Evolutionary conservation across 2,888 invertebrate genomes (phyloP), one percentile per base, ranked within the genome.

Genomic region (Loripinus fragilis): DNA sequence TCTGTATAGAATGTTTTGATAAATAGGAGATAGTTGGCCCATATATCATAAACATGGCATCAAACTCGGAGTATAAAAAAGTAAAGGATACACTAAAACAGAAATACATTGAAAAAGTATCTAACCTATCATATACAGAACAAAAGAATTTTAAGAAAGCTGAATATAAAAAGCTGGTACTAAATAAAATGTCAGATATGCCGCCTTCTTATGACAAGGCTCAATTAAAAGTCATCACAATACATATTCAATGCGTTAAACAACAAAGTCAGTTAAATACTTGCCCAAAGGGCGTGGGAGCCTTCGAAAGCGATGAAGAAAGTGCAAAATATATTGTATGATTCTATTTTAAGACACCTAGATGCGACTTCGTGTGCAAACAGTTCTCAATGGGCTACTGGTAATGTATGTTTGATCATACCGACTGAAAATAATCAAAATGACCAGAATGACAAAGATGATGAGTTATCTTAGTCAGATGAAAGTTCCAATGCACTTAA

Each of bases 81-180:
- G 48, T 20, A n/a, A 20, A 48, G 17, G 48, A 48, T 5, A n/a
- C 10, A 20, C 3, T 48, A 3, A 48, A 48, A 48, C 20, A 20
- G 5, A n/a, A 48, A 48, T 48, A 20, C 20, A 5, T 48, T 15
- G 17, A 15, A 5, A 15, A 3, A 15, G 48, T 48, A 15, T 5
- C 3, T 5, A n/a, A 48, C 20, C 7, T 48, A 20, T 48, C 48
- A 10, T 20, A 38, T 38, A 5, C 5, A 38, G 38, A 38, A 38
- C 38, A 8, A 5, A 38, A 38, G 38, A 38, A 38, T 15, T 48
- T 15, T 17, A 48, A 25, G 7, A 52, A 52, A 25, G 25, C 7
- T 25, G 12, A 52, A 52, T 52, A 52, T 25, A 52, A 52, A 52
- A 25, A 52, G 25, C 52, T 52, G 52, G 52, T 25, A 25, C 52